Evolutionary conservation across 37 sponge, comb jelly and placozoan genomes (phyloP).

Genomic region (Mnemiopsis leidyi): DNA sequence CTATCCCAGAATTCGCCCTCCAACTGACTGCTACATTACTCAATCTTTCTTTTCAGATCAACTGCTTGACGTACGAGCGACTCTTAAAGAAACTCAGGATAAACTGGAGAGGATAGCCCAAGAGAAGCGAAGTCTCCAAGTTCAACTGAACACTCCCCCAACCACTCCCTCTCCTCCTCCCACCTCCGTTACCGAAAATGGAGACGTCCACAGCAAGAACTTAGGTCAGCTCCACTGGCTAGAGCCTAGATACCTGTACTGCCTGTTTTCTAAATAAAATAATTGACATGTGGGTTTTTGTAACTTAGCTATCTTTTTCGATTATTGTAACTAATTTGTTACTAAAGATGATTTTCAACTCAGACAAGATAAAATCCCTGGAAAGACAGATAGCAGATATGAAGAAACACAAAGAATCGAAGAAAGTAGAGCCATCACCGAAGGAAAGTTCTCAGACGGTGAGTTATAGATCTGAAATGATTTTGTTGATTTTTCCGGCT

Average conservation of each 20-base stretch:
- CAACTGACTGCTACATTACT: too few relatives aligned
- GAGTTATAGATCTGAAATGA: too few relatives aligned
- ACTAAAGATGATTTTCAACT: background rate
- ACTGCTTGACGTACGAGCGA: conserved; percentile 13
- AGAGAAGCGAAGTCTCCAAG: conserved; percentile 40
- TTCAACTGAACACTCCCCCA: conserved; percentile 37
- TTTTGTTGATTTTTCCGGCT: too few relatives aligned
- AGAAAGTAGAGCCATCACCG: background rate
- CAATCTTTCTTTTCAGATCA: conserved; percentile 40
- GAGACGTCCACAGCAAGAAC: background rate
- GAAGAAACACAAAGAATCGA: background rate
- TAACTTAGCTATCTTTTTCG: too few relatives aligned
- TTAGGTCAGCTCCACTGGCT: background rate
- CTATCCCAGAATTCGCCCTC: too few relatives aligned
- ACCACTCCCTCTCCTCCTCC: conserved; percentile 20
- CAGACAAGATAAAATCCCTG: conserved; percentile 35
- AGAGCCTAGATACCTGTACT: too few relatives aligned
- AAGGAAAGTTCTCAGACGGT: conserved; percentile 2
- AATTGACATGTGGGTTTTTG: too few relatives aligned
- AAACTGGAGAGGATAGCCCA: conserved; percentile 11
- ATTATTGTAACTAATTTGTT: too few relatives aligned
- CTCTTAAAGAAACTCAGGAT: background rate
- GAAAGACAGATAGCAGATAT: conserved; percentile 49
- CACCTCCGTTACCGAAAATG: background rate
- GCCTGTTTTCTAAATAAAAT: too few relatives aligned